These are phyloP conservation scores for Brassicogethes aeneus DNA, from an alignment of 2,888 invertebrate species.

Conservation along the genomic window DNA sequence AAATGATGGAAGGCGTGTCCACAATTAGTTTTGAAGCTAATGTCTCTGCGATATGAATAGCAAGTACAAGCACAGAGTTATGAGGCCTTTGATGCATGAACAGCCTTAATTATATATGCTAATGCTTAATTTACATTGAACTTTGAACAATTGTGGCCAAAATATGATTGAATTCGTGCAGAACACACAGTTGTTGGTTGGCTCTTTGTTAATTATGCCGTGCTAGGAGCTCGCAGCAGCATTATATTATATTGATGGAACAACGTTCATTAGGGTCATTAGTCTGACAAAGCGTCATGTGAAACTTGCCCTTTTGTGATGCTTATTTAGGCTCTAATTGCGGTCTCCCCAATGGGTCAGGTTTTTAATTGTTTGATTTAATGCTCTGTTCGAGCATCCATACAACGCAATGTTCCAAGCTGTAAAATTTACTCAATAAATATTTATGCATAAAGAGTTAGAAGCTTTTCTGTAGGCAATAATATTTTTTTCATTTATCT, in stretches of 20 bases:
- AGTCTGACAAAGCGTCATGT: constrained; percentile 19
- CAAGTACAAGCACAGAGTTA: constrained; percentile 9
- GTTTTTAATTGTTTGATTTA: no score
- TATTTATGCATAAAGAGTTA: no score
- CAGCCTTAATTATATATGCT: constrained; percentile 37
- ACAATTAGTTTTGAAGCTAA: constrained; percentile 2
- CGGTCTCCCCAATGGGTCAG: no score
- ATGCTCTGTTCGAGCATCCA: no score
- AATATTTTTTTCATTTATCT: no score
- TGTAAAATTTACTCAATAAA: not conserved
- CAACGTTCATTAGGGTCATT: constrained; percentile 18
- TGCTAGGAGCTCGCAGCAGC: constrained; percentile 16
- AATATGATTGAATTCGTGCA: constrained; percentile 29
- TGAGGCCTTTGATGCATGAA: constrained; percentile 26
- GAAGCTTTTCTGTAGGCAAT: no score
- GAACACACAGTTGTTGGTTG: constrained; percentile 21
- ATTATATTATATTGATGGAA: constrained; percentile 20
- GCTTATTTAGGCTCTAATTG: not conserved
- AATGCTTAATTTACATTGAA: constrained; percentile 39
- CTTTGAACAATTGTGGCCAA: constrained; percentile 36
- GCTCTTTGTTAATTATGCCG: constrained; percentile 36
- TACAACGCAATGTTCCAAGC: not conserved
- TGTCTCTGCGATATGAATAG: constrained; percentile 5
- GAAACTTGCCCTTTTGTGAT: constrained; percentile 12
- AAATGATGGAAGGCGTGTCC: not conserved